Evolutionary conservation across 2,797 vertebrate genomes (phyloP).

Genomic region (Enteromius thamalakanensis): DNA sequence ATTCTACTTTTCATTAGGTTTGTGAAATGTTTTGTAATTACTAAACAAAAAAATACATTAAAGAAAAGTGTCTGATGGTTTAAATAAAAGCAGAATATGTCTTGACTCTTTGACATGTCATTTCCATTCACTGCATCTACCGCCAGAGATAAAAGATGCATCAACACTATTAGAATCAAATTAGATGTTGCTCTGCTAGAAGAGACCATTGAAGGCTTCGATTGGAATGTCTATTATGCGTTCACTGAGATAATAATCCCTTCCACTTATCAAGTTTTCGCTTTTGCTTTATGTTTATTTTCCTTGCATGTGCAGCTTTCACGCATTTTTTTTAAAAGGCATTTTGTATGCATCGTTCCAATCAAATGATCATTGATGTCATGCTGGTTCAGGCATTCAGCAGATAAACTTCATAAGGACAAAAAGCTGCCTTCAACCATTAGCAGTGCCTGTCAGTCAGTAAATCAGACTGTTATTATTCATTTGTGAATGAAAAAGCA

Average conservation of each 20-base stretch:
- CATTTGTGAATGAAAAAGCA: background rate
- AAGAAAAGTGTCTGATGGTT: background rate
- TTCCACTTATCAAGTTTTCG: background rate
- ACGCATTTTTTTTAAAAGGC: background rate
- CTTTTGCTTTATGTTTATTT: constrained; percentile 6
- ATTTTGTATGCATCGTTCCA: background rate
- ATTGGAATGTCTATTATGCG: background rate
- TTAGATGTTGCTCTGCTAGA: constrained; percentile 8
- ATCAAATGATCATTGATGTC: background rate
- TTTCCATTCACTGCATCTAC: background rate
- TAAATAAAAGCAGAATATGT: background rate
- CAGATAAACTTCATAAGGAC: background rate
- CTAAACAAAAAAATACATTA: background rate
- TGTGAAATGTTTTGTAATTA: background rate
- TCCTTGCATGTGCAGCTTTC: background rate
- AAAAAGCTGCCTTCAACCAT: background rate
- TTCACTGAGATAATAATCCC: background rate
- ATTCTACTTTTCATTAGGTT: background rate
- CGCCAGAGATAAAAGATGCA: background rate
- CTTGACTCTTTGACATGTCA: background rate
- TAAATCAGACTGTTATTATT: background rate
- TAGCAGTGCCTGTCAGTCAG: background rate
- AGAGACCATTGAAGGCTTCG: background rate
- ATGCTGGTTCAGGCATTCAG: background rate
- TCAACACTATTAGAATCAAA: background rate